Evolutionary conservation across 2,888 invertebrate species (phyloP).

Genomic region (Ochropleura leucogaster): DNA sequence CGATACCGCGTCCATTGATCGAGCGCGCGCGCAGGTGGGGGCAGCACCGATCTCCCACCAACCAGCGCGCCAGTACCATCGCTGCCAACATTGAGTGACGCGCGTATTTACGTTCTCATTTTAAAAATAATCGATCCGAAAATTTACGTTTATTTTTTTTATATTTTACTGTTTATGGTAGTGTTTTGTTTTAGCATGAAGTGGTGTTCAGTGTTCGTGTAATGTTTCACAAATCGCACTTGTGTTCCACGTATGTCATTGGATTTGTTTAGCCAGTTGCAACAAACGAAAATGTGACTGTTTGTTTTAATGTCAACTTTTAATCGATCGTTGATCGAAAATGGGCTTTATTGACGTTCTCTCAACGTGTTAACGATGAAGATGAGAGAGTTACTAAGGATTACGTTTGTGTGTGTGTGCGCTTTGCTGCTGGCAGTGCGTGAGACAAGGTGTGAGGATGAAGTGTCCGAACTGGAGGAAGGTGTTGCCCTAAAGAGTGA

Average conservation of each 20-base stretch:
- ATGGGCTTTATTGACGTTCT: slow-evolving; percentile 78
- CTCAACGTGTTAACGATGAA: slow-evolving; percentile 77
- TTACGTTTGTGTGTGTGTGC: slow-evolving; percentile 84
- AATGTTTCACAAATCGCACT: slow-evolving; percentile 66
- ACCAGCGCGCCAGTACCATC: slow-evolving; percentile 79
- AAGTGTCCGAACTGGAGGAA: slow-evolving; percentile 70
- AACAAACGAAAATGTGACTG: slow-evolving; percentile 88
- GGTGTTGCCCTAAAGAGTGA: slow-evolving; percentile 65
- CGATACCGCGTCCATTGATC: slow-evolving; percentile 75
- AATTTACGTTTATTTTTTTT: slow-evolving; percentile 65
- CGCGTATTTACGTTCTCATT: slow-evolving; percentile 74
- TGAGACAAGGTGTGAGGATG: slow-evolving; percentile 80
- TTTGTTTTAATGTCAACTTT: slow-evolving; percentile 71
- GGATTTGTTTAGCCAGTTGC: slow-evolving; percentile 71
- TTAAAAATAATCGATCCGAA: slow-evolving; percentile 69
- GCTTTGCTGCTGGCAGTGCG: slow-evolving; percentile 78
- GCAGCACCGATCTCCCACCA: slow-evolving; percentile 76
- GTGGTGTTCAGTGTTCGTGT: slow-evolving; percentile 68
- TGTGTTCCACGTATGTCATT: slow-evolving; percentile 72
- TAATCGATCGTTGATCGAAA: slow-evolving; percentile 76
- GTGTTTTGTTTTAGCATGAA: slow-evolving; percentile 60
- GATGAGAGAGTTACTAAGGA: slow-evolving; percentile 86
- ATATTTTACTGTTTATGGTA: slow-evolving; percentile 44
- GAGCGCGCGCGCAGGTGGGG: slow-evolving; percentile 79
- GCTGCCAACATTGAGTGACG: slow-evolving; percentile 74